Evolutionary conservation across 1,140 invertebrate genomes (phyloP).

Genomic region (Lucilia cuprina): DNA sequence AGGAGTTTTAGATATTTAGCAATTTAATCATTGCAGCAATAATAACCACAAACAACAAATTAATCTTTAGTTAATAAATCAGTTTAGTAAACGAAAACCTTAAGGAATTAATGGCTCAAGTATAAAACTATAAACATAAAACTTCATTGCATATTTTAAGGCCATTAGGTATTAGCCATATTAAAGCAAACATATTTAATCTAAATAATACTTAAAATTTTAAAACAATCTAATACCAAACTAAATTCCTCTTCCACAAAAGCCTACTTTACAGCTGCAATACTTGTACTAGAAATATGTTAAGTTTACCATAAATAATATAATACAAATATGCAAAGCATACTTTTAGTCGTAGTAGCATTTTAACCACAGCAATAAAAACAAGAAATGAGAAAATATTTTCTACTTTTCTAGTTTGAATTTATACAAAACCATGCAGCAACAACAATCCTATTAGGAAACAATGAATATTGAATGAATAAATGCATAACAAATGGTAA

Average conservation of each 20-base stretch:
- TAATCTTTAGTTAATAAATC: no score
- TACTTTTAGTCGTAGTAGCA: neutral
- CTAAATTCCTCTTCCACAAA: neutral
- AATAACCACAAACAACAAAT: no score
- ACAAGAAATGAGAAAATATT: neutral
- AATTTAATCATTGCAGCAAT: no score
- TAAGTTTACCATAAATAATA: conserved; percentile 3
- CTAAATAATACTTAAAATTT: neutral
- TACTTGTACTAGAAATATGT: neutral
- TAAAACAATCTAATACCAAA: neutral
- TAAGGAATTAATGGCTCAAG: no score
- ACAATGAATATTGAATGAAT: conserved; percentile 33
- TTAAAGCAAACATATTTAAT: neutral
- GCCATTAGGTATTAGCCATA: no score
- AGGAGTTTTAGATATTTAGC: no score
- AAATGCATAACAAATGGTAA: conserved; percentile 5
- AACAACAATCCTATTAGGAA: conserved; percentile 28
- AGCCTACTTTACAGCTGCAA: neutral
- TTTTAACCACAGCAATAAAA: neutral
- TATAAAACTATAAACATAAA: neutral
- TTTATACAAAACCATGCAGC: neutral
- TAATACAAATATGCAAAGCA: neutral
- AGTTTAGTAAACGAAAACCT: no score
- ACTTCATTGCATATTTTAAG: neutral
- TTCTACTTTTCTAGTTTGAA: neutral